A percentile compares a stretch with the other conserved stretches of the same genome.
These are phyloP conservation scores for Enoplolaimus lenunculus DNA, from an alignment of 2,888 invertebrate species.

Conservation along the genomic window DNA sequence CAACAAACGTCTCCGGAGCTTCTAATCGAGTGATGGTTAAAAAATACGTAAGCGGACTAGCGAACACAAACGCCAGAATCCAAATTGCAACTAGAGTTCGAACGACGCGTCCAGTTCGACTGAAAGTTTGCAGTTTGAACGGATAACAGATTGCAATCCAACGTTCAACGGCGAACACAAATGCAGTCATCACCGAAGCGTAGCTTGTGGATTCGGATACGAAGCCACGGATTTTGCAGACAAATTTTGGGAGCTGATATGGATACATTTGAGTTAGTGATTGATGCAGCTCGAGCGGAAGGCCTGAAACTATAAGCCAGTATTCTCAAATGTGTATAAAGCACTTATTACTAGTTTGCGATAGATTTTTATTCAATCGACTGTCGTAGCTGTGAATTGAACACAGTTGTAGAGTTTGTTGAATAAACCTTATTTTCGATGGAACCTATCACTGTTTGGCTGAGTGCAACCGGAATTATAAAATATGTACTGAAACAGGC, in stretches of 20 bases:
- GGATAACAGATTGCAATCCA: slow-evolving; percentile 20
- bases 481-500: no score
- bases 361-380: no score
- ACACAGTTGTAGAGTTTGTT: no score
- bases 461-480: no score
- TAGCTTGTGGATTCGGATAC: slow-evolving; percentile 62
- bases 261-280: slow-evolving; percentile 34
- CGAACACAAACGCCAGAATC: slow-evolving; percentile 30
- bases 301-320: slow-evolving; percentile 29
- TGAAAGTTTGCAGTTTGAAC: slow-evolving; percentile 8
- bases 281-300: slow-evolving; percentile 35
- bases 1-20: slow-evolving; percentile 9
- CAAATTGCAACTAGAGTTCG: not conserved
- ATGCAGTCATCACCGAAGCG: slow-evolving; percentile 25
- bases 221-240: slow-evolving; percentile 61
- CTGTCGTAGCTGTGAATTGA: no score
- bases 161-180: slow-evolving; percentile 17
- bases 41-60: slow-evolving; percentile 30
- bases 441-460: no score
- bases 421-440: no score
- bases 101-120: not conserved
- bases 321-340: no score
- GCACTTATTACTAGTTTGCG: not conserved
- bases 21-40: slow-evolving; percentile 27
- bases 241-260: slow-evolving; percentile 28